Evolutionary conservation across 2,888 invertebrate genomes (phyloP), one percentile per base, ranked within the genome.

Genomic region (Baronia brevicornis): DNA sequence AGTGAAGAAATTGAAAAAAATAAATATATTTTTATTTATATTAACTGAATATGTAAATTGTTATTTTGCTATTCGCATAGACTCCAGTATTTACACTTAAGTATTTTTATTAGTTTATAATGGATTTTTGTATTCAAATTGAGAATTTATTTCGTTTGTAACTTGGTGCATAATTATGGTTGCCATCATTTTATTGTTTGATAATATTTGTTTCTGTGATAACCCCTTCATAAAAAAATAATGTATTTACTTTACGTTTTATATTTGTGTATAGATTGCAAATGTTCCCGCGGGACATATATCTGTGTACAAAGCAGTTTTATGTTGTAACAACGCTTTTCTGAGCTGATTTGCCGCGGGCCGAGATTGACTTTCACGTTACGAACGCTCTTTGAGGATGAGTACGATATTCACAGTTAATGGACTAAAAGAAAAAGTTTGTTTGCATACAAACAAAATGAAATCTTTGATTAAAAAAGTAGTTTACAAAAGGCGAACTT

Each of bases 121-220:
- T 38, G 26, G 28, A 36, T 38, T 26, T n/a, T n/a, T 26, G 14
- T 27, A 33, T 26, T 33, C 4, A 10, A 31, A 20, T 27, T 31
- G 30, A 36, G 27, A 33, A 28, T 17, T 12, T 42, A 45, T 51
- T 47, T 51, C 36, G 46, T 59, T 51, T 44, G 43, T 54, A 58
- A 52, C 51, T 48, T 61, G 79, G 78, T 74, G 79, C 75, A 68
- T 73, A 68, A 61, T 62, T 52, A 58, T 58, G 71, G 74, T 75
- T 78, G 79, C 78, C 78, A 78, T 78, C 64, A 59, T 60, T 53
- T 53, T 67, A 51, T 73, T 69, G 66, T 60, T 67, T 74, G 68
- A 74, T 79, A 72, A 74, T 77, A 51, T 74, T 74, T 51, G 74
- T 77, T 80, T 75, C 82, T 80, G 80, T 82, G 82, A 82, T 82